These are phyloP conservation scores for Teleiodes luculella DNA, from an alignment of 2,888 invertebrate species.

Conservation along the genomic window DNA sequence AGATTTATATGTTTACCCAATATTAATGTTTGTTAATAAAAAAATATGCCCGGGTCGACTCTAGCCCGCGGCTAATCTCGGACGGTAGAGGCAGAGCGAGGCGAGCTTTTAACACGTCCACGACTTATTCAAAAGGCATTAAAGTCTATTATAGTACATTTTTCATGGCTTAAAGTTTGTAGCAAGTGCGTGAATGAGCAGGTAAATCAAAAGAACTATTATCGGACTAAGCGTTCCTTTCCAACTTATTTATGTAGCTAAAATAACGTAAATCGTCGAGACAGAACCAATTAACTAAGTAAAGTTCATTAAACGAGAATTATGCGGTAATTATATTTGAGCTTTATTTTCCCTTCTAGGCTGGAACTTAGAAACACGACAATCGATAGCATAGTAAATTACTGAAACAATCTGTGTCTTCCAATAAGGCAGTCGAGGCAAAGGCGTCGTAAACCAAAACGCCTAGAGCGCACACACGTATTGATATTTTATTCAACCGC, in stretches of 20 bases:
- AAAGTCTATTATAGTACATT: not conserved
- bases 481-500: conserved; percentile 48
- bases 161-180: not conserved
- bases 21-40: conserved; percentile 39
- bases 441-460: conserved; percentile 40
- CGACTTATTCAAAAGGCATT: not conserved
- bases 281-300: conserved; percentile 45
- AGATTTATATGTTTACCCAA: conserved; percentile 59
- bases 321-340: conserved; percentile 21
- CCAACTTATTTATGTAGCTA: conserved; percentile 44
- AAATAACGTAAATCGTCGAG: conserved; percentile 39
- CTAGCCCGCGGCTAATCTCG: conserved; percentile 37
- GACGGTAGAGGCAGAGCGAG: conserved; percentile 9
- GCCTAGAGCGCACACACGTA: conserved; percentile 61
- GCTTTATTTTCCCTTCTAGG: conserved; percentile 12
- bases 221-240: conserved; percentile 33
- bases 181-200: conserved; percentile 32
- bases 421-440: conserved; percentile 18
- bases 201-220: conserved; percentile 46
- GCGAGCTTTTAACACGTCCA: not conserved
- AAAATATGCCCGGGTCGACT: conserved; percentile 35
- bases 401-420: conserved; percentile 19
- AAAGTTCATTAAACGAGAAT: conserved; percentile 24
- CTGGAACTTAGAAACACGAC: not conserved
- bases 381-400: conserved; percentile 19